These are phyloP conservation scores for Linepithema humile DNA, from an alignment of 1,140 invertebrate species.

Conservation along the genomic window DNA sequence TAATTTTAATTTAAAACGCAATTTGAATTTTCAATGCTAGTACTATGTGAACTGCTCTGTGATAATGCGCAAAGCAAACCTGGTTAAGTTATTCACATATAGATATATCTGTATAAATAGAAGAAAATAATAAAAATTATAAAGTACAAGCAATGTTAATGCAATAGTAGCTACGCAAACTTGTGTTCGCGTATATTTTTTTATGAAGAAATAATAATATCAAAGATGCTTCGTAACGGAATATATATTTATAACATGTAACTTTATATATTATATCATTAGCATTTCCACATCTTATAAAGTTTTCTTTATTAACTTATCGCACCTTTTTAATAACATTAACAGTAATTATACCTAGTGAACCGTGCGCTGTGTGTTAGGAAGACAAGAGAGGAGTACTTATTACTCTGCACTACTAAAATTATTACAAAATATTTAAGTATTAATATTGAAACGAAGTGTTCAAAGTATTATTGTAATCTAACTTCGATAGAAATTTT, in stretches of 20 bases:
- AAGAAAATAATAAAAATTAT: background rate
- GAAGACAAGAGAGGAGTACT: conserved; percentile 57
- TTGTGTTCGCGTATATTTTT: conserved; percentile 1
- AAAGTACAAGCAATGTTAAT: background rate
- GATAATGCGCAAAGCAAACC: conserved; percentile 61
- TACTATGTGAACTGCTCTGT: conserved; percentile 58
- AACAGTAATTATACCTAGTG: conserved; percentile 17
- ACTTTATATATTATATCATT: background rate
- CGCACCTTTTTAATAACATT: conserved; percentile 29
- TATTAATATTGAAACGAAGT: conserved; percentile 16
- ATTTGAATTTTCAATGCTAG: background rate
- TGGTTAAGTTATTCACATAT: background rate
- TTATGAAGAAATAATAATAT: background rate
- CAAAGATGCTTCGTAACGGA: conserved; percentile 3
- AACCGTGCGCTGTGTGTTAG: conserved; percentile 42
- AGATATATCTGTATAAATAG: conserved; percentile 11
- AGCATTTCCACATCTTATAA: background rate
- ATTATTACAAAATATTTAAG: conserved; percentile 58
- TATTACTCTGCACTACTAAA: conserved; percentile 57
- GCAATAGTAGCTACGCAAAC: background rate
- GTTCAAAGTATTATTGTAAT: background rate
- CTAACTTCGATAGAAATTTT: background rate
- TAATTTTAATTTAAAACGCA: background rate
- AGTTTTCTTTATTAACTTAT: conserved; percentile 32
- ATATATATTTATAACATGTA: conserved; percentile 4